A percentile compares a stretch with the other conserved stretches of the same genome.
Evolutionary conservation across 2,797 vertebrate genomes (phyloP).

Genomic region (Myotis planiceps): DNA sequence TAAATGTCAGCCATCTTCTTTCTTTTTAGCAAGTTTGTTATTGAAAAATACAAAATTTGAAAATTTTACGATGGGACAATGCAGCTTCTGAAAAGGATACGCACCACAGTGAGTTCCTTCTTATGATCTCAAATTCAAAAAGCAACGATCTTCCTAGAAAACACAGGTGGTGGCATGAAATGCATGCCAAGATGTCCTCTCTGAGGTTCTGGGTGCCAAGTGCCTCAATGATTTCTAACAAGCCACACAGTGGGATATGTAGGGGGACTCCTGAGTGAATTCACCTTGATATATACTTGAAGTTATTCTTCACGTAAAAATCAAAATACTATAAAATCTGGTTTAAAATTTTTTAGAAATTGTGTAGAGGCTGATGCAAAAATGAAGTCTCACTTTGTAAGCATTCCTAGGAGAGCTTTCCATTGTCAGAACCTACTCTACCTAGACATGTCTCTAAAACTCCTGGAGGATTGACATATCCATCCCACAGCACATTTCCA

Average conservation of each 20-base stretch:
- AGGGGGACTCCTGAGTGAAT: not conserved
- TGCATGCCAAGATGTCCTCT: not conserved
- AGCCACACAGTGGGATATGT: not conserved
- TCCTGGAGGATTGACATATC: not conserved
- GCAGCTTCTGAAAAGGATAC: not conserved
- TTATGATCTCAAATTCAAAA: not conserved
- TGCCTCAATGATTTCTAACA: not conserved
- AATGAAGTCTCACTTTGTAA: not conserved
- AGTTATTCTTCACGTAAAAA: not conserved
- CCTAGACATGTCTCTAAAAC: not conserved
- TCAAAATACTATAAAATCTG: not conserved
- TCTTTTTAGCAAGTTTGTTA: not conserved
- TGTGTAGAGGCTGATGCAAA: not conserved
- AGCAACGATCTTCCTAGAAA: not conserved
- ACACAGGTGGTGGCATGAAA: not conserved
- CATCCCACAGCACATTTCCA: not conserved
- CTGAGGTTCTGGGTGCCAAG: not conserved
- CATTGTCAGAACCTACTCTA: not conserved
- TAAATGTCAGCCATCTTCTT: not conserved
- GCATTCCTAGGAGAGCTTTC: not conserved
- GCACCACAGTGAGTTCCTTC: not conserved
- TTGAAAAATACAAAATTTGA: not conserved
- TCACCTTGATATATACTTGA: not conserved
- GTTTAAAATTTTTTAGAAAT: conserved; percentile 6
- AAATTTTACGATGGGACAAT: not conserved